Conservation (phyloP, 1,140 invertebrate species). For the Oreohelix idahoensis region DNA sequence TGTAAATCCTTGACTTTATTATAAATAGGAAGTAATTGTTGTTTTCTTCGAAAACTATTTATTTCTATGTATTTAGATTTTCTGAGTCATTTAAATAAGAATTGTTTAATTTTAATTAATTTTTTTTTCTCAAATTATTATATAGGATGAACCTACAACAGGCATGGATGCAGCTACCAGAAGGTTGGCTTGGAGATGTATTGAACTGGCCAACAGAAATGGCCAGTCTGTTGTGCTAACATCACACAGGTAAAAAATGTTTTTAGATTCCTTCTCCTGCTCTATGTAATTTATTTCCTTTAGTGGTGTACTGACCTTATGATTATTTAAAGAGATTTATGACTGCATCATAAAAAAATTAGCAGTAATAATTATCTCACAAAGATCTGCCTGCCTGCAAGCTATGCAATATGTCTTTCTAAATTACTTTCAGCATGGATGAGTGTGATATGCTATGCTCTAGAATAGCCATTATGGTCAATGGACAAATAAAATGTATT, state of each 20-base stretch:
- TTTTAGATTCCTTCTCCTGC: constrained; percentile 37
- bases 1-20: too few species aligned
- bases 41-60: too few species aligned
- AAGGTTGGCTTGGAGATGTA: constrained; percentile 71
- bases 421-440: constrained; percentile 69
- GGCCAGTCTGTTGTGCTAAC: constrained; percentile 65
- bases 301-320: neutral
- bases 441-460: constrained; percentile 75
- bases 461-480: constrained; percentile 75
- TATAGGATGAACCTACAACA: constrained; percentile 76
- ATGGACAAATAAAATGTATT: constrained; percentile 74
- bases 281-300: too few species aligned
- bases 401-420: neutral
- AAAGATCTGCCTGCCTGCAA: neutral
- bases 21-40: too few species aligned
- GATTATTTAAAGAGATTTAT: neutral
- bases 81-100: too few species aligned
- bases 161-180: constrained; percentile 74
- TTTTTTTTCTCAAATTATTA: too few species aligned
- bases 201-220: constrained; percentile 55
- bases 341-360: neutral
- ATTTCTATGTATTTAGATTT: too few species aligned
- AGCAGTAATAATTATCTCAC: neutral
- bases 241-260: constrained; percentile 65
- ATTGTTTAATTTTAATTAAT: too few species aligned